phyloP scores from a whole-genome alignment of 2,888 invertebrate species.

The Acronicta alni region DNA sequence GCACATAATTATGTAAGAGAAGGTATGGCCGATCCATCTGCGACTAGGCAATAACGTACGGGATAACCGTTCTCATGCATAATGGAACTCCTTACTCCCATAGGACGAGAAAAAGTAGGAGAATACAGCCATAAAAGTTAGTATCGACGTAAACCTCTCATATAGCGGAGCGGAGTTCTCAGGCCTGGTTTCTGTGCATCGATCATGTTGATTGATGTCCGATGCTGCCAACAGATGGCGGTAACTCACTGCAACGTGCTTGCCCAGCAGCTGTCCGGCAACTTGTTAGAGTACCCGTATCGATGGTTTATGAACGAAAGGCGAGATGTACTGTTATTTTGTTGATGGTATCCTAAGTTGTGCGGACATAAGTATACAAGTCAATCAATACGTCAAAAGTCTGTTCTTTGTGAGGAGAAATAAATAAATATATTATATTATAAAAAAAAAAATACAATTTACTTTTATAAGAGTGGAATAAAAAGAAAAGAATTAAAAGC shows the following conservation, averaged over 20 bases:
- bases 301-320: slow-evolving; percentile 25
- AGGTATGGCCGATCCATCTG: slow-evolving; percentile 29
- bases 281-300: slow-evolving; percentile 41
- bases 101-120: slow-evolving; percentile 39
- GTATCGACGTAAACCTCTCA: slow-evolving; percentile 53
- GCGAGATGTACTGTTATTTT: slow-evolving; percentile 21
- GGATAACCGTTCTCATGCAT: slow-evolving; percentile 50
- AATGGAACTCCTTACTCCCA: slow-evolving; percentile 25
- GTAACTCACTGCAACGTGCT: slow-evolving; percentile 45
- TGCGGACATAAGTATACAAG: not conserved
- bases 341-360: slow-evolving; percentile 16
- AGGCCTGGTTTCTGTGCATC: slow-evolving; percentile 56
- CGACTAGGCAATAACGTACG: slow-evolving; percentile 33
- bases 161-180: slow-evolving; percentile 45
- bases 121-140: slow-evolving; percentile 42
- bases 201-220: slow-evolving; percentile 61
- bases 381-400: too few relatives aligned
- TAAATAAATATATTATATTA: too few relatives aligned
- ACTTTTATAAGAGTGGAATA: too few relatives aligned
- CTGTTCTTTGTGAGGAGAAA: too few relatives aligned
- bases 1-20: slow-evolving; percentile 30
- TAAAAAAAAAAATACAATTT: too few relatives aligned
- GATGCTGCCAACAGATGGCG: slow-evolving; percentile 38
- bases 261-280: slow-evolving; percentile 9
- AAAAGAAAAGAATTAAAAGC: too few relatives aligned